Conservation (phyloP, 2,797 vertebrate genomes). For the Harpagifer antarcticus region DNA sequence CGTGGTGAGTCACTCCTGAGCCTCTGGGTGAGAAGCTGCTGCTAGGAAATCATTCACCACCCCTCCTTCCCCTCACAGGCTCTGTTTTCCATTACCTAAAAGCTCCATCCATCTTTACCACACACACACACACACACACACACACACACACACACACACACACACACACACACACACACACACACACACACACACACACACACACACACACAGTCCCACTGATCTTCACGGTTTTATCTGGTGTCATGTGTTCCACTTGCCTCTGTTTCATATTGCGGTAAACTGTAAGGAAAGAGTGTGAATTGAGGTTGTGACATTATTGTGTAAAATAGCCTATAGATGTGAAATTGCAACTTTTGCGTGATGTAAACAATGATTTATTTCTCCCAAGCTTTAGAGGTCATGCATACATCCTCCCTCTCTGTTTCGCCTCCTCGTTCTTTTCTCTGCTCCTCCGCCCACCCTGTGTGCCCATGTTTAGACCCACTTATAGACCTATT, state of each 20-base stretch:
- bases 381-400: constrained; percentile 27
- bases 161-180: constrained; percentile 8
- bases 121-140: constrained; percentile 3
- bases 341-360: background rate
- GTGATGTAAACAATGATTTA: constrained; percentile 8
- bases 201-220: constrained; percentile 8
- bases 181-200: constrained; percentile 6
- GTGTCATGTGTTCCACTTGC: background rate
- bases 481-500: constrained; percentile 61
- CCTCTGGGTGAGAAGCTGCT: constrained; percentile 47
- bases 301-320: background rate
- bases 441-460: constrained; percentile 39
- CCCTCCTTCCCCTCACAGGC: constrained; percentile 32
- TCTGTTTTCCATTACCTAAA: constrained; percentile 75
- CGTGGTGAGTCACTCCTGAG: constrained; percentile 62
- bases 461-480: constrained; percentile 44
- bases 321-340: background rate
- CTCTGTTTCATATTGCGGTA: constrained; percentile 16
- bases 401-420: constrained; percentile 29
- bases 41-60: constrained; percentile 55
- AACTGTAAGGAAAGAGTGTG: background rate
- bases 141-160: constrained; percentile 8
- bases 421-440: constrained; percentile 18
- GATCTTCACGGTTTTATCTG: constrained; percentile 13
- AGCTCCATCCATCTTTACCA: constrained; percentile 53